Evolutionary conservation across 2,797 vertebrate species (phyloP).

Genomic region (Benthosema pterotum): DNA sequence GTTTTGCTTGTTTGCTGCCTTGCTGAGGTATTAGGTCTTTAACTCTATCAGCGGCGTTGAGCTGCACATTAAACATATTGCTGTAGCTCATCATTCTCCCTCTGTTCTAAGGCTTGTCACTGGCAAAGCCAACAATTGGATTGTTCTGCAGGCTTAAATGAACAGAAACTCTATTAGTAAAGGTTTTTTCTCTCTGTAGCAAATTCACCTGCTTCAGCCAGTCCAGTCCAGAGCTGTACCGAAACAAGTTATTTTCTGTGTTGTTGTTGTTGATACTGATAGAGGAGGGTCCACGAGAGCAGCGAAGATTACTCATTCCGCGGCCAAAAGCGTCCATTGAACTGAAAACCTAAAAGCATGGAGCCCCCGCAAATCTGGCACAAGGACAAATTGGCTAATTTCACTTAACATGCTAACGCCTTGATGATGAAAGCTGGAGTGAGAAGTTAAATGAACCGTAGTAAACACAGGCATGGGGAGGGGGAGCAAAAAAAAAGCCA

Average conservation of each 20-base stretch:
- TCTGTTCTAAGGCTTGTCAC: slow-evolving; percentile 46
- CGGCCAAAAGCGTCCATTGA: slow-evolving; percentile 41
- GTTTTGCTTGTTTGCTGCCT: slow-evolving; percentile 32
- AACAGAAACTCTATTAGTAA: slow-evolving; percentile 63
- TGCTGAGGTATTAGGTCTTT: slow-evolving; percentile 47
- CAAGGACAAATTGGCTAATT: slow-evolving; percentile 67
- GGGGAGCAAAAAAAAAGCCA: slow-evolving; percentile 21
- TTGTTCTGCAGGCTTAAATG: slow-evolving; percentile 61
- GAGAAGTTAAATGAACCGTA: slow-evolving; percentile 74
- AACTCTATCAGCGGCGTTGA: slow-evolving; percentile 39
- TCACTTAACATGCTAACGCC: slow-evolving; percentile 71
- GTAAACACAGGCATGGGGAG: slow-evolving; percentile 50
- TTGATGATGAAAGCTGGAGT: slow-evolving; percentile 71
- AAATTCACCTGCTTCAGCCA: slow-evolving; percentile 61
- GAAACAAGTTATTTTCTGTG: slow-evolving; percentile 42
- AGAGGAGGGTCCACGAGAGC: slow-evolving; percentile 31
- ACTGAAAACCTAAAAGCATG: slow-evolving; percentile 29
- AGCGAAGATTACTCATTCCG: slow-evolving; percentile 52
- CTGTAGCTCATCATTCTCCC: slow-evolving; percentile 45
- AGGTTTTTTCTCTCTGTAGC: slow-evolving; percentile 49
- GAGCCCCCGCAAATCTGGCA: slow-evolving; percentile 54
- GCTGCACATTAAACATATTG: slow-evolving; percentile 51
- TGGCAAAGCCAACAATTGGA: slow-evolving; percentile 50
- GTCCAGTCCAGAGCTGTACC: slow-evolving; percentile 26
- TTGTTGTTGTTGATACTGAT: slow-evolving; percentile 51